These are phyloP conservation scores for Palaemon carinicauda DNA, from an alignment of 1,140 invertebrate species.

Conservation along the genomic window DNA sequence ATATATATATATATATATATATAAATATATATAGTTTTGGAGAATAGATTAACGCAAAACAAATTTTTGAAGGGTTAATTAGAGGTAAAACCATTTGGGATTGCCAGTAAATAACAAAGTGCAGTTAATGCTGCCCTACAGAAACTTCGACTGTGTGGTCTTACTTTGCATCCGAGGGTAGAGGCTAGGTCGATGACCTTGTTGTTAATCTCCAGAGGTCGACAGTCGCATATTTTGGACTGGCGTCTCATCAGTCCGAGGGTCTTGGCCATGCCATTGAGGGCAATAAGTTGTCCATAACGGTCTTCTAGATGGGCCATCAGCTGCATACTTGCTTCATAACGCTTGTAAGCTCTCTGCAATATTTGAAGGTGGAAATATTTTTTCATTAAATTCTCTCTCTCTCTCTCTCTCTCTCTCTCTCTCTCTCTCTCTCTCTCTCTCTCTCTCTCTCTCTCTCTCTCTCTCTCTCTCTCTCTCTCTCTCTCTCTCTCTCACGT, in stretches of 20 bases:
- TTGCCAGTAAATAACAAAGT: too few species aligned
- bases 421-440: neutral
- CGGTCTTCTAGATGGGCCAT: slow-evolving; percentile 74
- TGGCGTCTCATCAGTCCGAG: slow-evolving; percentile 71
- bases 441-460: neutral
- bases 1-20: too few species aligned
- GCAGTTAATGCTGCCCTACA: too few species aligned
- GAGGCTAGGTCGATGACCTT: slow-evolving; percentile 72
- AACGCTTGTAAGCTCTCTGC: slow-evolving; percentile 58
- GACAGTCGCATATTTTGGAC: slow-evolving; percentile 76
- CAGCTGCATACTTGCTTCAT: slow-evolving; percentile 59
- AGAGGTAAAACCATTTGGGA: too few species aligned
- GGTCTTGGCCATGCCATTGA: slow-evolving; percentile 80
- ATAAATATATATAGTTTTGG: too few species aligned
- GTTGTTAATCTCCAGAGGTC: slow-evolving; percentile 75
- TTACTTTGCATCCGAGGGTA: slow-evolving; percentile 69
- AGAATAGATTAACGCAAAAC: too few species aligned
- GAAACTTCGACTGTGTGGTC: slow-evolving; percentile 54
- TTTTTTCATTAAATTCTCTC: neutral
- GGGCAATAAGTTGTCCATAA: slow-evolving; percentile 73
- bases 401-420: too few species aligned
- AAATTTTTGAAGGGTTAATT: too few species aligned
- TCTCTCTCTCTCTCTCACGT: neutral
- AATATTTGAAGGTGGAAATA: neutral
- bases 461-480: neutral